Conservation (phyloP, 2,888 invertebrate genomes). For the Acronicta alni region DNA sequence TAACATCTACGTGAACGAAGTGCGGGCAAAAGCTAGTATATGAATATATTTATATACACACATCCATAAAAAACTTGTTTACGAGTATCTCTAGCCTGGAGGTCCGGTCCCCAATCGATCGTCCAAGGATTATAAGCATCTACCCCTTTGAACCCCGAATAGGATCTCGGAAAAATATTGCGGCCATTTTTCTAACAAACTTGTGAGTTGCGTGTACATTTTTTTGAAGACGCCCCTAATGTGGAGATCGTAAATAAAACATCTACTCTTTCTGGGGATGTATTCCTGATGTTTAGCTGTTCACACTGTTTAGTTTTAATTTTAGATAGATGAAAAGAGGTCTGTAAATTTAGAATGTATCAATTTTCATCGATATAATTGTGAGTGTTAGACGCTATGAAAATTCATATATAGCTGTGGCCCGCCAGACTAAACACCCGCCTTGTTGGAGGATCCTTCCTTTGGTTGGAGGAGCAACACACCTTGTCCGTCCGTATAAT, state of each 20-base stretch:
- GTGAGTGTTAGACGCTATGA: too few species aligned
- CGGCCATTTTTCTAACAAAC: constrained; percentile 18
- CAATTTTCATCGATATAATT: too few species aligned
- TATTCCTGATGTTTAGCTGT: constrained; percentile 1
- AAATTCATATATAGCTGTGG: too few species aligned
- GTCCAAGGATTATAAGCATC: constrained; percentile 32
- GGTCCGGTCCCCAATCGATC: constrained; percentile 33
- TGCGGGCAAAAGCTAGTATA: too few species aligned
- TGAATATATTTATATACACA: not conserved
- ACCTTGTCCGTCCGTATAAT: too few species aligned
- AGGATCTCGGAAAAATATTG: constrained; percentile 17
- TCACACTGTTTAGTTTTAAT: not conserved
- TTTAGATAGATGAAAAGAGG: not conserved
- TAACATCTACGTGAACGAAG: too few species aligned
- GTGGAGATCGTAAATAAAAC: constrained; percentile 3
- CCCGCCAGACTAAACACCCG: too few species aligned
- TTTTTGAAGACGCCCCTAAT: constrained; percentile 8
- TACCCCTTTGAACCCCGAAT: constrained; percentile 34
- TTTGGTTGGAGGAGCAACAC: too few species aligned
- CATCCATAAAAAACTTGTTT: constrained; percentile 20
- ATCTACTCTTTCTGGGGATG: not conserved
- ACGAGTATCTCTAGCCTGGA: constrained; percentile 12
- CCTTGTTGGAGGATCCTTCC: too few species aligned
- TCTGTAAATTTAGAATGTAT: too few species aligned
- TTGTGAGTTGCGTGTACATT: constrained; percentile 7